Conservation (phyloP, 2,797 vertebrate genomes). For the Buceros bicornis region DNA sequence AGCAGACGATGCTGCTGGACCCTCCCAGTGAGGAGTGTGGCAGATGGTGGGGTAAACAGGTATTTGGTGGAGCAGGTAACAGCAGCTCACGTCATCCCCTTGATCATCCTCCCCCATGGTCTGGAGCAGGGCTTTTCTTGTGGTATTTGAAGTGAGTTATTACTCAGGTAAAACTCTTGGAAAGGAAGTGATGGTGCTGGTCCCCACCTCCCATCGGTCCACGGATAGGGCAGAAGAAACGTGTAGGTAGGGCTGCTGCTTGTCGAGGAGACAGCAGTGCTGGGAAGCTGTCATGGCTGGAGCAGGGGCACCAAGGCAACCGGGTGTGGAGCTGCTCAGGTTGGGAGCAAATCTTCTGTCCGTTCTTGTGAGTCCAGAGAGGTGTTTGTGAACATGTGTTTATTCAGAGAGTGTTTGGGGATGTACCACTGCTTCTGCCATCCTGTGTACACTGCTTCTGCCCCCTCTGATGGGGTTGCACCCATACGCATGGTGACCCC, state of each 20-base stretch:
- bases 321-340: neutral
- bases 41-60: neutral
- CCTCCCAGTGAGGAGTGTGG: neutral
- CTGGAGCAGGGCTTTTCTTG: neutral
- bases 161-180: neutral
- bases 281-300: fast-evolving
- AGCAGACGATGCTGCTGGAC: neutral
- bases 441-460: neutral
- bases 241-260: neutral
- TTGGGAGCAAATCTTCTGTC: neutral
- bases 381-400: neutral
- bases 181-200: neutral
- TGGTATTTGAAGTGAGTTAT: neutral
- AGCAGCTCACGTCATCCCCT: neutral
- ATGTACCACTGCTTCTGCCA: neutral
- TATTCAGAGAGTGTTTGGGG: neutral
- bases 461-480: fast-evolving
- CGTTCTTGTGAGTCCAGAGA: neutral
- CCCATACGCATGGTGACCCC: neutral
- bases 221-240: neutral
- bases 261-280: neutral
- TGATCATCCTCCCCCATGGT: neutral
- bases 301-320: neutral
- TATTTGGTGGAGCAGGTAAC: neutral
- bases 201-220: neutral